A percentile compares a stretch with the other conserved stretches of the same genome.
Conservation (phyloP, 2,888 invertebrate genomes). For the Gymnosoma rotundatum region DNA sequence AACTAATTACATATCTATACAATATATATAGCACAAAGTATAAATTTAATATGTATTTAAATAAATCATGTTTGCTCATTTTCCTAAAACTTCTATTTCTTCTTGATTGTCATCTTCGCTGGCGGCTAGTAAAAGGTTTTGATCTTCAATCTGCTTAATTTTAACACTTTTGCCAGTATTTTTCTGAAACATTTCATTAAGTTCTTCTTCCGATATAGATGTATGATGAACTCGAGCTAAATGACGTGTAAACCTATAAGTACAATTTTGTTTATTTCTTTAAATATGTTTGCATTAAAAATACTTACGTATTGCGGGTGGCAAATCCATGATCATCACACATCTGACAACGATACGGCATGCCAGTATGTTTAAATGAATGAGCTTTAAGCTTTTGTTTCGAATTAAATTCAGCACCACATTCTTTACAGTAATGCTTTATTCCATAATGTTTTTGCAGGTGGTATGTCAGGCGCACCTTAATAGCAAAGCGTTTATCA, state of each 20-base stretch:
- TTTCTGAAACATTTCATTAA: slow-evolving; percentile 72
- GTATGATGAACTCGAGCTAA: slow-evolving; percentile 70
- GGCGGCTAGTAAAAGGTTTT: slow-evolving; percentile 7
- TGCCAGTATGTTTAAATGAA: slow-evolving; percentile 74
- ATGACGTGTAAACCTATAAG: slow-evolving; percentile 72
- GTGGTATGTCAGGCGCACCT: slow-evolving; percentile 75
- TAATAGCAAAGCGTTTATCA: slow-evolving; percentile 74
- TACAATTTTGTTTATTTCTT: too few species aligned
- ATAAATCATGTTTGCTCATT: background rate
- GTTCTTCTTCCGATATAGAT: slow-evolving; percentile 70
- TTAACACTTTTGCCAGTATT: slow-evolving; percentile 72
- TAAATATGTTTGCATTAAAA: background rate
- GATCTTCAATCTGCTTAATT: slow-evolving; percentile 61
- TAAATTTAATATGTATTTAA: background rate
- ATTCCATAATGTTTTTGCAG: slow-evolving; percentile 74
- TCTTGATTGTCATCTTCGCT: slow-evolving; percentile 47
- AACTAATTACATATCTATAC: background rate
- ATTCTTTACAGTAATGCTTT: slow-evolving; percentile 74
- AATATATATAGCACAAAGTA: background rate
- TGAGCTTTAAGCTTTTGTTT: slow-evolving; percentile 73
- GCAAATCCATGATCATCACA: slow-evolving; percentile 73
- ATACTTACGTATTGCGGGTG: slow-evolving; percentile 72
- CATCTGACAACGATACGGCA: slow-evolving; percentile 73
- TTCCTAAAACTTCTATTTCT: slow-evolving; percentile 45
- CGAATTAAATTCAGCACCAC: slow-evolving; percentile 73